Evolutionary conservation across 2,888 invertebrate genomes (phyloP), one percentile per base, ranked within the genome.

Genomic region (Aphidoletes aphidimyza): DNA sequence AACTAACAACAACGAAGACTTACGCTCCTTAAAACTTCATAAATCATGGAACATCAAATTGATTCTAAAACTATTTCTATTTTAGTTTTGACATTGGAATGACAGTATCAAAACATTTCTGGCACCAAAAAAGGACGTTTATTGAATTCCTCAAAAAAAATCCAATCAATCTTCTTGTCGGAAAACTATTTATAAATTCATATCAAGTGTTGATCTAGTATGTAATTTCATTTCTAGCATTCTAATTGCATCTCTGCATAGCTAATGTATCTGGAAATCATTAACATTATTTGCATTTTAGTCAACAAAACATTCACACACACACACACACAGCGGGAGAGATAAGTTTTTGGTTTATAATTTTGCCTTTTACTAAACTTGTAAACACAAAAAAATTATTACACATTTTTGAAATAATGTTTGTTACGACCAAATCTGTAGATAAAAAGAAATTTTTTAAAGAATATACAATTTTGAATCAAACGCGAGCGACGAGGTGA

Each of bases 391-490:
- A 54, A 5, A 3, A 22, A 54, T 0, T 8, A 22, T n/a, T n/a
- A 54, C 9, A 22, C 0, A 5, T 54, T 54, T 69, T 69, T 69
- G 69, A 69, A 69, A 69, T 69, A 69, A 69, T 69, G 14, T 69
- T 69, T 30, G 69, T 69, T 69, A 69, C 14, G 69, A 69, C 69
- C 69, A 69, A 69, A 69, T 69, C 69, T 69, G 69, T 69, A 69
- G 69, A 69, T 69, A 69, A 69, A 42, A 42, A n/a, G 6, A 39
- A 54, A 22, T 54, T 69, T 54, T 69, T 69, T 69, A 69, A 69
- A 14, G 34, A 69, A 69, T 69, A 69, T 69, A 69, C 69, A 69
- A 69, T 69, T 69, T 30, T 69, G 17, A 69, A 69, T 69, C 30
- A 11, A 69, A 30, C 69, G 69, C n/a, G n/a, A n/a, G n/a, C n/a